Conservation (phyloP, 2,888 invertebrate genomes). For the Drosophila paranaensis region DNA sequence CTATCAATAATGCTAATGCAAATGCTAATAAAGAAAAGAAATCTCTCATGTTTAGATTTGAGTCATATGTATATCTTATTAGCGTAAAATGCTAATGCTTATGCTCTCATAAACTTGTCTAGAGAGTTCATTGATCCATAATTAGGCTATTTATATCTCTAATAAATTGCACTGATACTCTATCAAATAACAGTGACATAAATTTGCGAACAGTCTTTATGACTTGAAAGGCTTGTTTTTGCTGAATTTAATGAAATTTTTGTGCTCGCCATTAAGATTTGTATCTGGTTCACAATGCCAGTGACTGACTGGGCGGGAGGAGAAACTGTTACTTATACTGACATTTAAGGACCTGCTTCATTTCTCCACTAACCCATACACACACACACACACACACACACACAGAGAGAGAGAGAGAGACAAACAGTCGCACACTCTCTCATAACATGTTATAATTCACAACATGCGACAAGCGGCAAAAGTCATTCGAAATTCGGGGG, state of each 20-base stretch:
- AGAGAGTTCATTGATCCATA: constrained; percentile 38
- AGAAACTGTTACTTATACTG: constrained; percentile 41
- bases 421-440: not conserved
- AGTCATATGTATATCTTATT: not conserved
- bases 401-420: too few species aligned
- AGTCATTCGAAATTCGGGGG: constrained; percentile 53
- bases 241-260: constrained; percentile 14
- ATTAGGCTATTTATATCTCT: constrained; percentile 3
- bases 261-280: constrained; percentile 46
- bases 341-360: constrained; percentile 47
- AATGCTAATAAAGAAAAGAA: not conserved
- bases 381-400: not conserved
- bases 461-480: constrained; percentile 50
- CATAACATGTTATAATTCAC: constrained; percentile 46
- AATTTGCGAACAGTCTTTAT: constrained; percentile 35
- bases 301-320: constrained; percentile 26
- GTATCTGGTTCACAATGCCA: constrained; percentile 41
- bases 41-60: not conserved
- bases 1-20: not conserved
- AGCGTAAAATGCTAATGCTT: not conserved
- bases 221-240: constrained; percentile 28
- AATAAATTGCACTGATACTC: constrained; percentile 11
- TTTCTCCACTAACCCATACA: constrained; percentile 17
- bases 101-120: constrained; percentile 4
- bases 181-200: constrained; percentile 8